A percentile compares a stretch with the other conserved stretches of the same genome.
Conservation (phyloP, 2,797 vertebrate genomes). For the Urocyon cinereoargenteus region DNA sequence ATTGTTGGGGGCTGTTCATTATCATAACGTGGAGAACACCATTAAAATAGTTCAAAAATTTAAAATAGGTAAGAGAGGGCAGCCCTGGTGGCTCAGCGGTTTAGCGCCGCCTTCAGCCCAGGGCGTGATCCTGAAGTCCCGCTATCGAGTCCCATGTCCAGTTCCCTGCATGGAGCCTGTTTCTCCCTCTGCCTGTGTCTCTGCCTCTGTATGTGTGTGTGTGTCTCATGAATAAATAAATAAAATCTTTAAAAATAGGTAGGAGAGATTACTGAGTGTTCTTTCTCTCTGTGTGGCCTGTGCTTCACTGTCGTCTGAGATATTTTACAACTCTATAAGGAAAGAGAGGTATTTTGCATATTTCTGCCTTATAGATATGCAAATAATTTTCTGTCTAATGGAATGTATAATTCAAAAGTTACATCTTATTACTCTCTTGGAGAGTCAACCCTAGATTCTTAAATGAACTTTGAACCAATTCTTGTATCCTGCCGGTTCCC, state of each 20-base stretch:
- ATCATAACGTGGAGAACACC: background rate
- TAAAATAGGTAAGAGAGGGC: background rate
- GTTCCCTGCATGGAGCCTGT: too few relatives aligned
- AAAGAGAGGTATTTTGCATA: background rate
- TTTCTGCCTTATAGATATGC: background rate
- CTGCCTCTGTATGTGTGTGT: too few relatives aligned
- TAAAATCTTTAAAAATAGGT: background rate
- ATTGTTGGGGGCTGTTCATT: background rate
- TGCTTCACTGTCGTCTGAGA: background rate
- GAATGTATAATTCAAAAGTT: background rate
- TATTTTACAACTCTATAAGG: background rate
- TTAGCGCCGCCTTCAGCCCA: too few relatives aligned
- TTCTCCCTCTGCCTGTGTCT: too few relatives aligned
- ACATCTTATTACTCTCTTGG: background rate
- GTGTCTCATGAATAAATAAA: too few relatives aligned
- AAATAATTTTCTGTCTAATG: background rate
- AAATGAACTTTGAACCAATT: background rate
- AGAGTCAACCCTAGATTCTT: background rate
- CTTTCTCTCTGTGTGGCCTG: background rate
- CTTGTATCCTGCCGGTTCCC: background rate
- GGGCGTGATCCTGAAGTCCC: too few relatives aligned
- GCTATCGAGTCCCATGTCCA: too few relatives aligned
- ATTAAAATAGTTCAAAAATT: background rate
- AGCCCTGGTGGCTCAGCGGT: too few relatives aligned
- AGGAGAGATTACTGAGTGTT: background rate